These are phyloP conservation scores for Aplochiton taeniatus DNA, from an alignment of 2,797 vertebrate genomes.

Conservation along the genomic window DNA sequence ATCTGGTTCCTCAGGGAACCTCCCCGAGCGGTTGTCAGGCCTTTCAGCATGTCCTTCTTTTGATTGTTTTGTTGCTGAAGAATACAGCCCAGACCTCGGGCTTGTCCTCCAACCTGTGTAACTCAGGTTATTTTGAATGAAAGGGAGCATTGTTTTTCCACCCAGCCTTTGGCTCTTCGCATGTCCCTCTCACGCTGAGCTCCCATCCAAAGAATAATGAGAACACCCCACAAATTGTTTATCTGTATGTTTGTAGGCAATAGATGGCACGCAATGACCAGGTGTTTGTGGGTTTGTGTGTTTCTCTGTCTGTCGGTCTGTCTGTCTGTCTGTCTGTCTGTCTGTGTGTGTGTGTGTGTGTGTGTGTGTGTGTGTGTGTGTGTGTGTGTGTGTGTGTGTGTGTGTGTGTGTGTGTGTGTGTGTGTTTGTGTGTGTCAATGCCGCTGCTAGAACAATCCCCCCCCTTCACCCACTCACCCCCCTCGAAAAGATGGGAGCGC, in stretches of 20 bases:
- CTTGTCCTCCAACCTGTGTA: too few species aligned
- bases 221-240: not conserved
- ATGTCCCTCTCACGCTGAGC: too few species aligned
- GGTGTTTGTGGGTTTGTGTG: not conserved
- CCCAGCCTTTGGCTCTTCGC: too few species aligned
- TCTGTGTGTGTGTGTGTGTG: not conserved
- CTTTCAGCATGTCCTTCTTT: too few species aligned
- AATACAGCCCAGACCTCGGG: too few species aligned
- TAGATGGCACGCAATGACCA: not conserved
- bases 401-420: slow-evolving; percentile 4
- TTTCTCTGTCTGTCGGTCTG: not conserved
- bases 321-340: not conserved
- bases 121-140: too few species aligned
- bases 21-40: too few species aligned
- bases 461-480: slow-evolving; percentile 9
- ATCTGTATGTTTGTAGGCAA: not conserved
- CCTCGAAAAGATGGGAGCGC: not conserved
- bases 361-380: slow-evolving; percentile 21
- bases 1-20: too few species aligned
- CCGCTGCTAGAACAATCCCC: not conserved
- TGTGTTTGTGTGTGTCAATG: not conserved
- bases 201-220: too few species aligned
- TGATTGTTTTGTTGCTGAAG: too few species aligned
- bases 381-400: slow-evolving; percentile 14
- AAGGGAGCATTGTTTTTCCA: too few species aligned